Base-by-base conservation (phyloP, 2,797 vertebrate genomes). In the Chromobotia macracanthus region DNA sequence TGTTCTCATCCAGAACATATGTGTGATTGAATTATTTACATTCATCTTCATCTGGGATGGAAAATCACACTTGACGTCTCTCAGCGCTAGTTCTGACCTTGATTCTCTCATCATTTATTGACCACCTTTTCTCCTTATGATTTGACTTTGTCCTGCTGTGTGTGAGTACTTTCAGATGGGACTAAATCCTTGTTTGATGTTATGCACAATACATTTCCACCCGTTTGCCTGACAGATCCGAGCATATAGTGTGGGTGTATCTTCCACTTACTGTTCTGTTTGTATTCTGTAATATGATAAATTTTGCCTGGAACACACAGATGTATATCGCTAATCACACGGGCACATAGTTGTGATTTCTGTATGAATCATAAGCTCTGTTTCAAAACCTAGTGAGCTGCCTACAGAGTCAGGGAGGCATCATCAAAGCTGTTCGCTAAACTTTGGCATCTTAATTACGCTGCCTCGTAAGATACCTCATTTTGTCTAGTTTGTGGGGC, bases 21-120 rank as follows among this genome's bases (percentile, higher is more conserved):
- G 25, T 65, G 64, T 46, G n/a, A 41, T 19, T 83, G 12, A 80
- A 83, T 83, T 56, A 78, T 81, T 81, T 56, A 73, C 70, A 13
- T 63, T 50, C 18, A 25, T 63, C 78, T 65, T 66, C 41, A 16
- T 76, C 64, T 69, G 16, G 19, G 19, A 21, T 64, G 21, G 58
- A 51, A 60, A 63, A 31, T 15, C 25, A 11, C 19, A 25, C 19
- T 46, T 72, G 21, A 72, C 19, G 18, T 8, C 8, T 31, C 46
- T 15, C 58, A 25, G 56, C 11, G 18, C 11, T 51, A 50, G 64
- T 61, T 73, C 56, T 75, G 69, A 72, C 65, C 35, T 70, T 21
- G 21, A 35, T 70, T 69, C 46, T 75, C 50, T 61, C 25, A 15
- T 55, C 7, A 55, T 55, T 46, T 46, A 44, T 72, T 60, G 38